These are phyloP conservation scores for Cyclophora albipunctata DNA, from an alignment of 2,888 invertebrate species.

Conservation along the genomic window DNA sequence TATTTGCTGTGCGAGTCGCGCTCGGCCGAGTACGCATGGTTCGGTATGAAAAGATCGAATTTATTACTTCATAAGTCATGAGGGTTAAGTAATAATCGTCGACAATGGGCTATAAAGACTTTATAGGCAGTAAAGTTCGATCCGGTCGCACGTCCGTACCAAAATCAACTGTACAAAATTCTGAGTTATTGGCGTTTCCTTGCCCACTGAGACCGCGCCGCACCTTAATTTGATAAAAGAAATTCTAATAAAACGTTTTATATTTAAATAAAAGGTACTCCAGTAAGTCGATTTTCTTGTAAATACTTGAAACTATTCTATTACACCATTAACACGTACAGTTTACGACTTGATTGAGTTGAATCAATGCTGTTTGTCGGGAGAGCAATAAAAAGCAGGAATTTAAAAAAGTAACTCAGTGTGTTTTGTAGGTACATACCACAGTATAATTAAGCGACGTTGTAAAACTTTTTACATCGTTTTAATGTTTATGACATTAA, in stretches of 20 bases:
- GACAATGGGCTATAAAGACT: slow-evolving; percentile 73
- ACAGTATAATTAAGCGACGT: slow-evolving; percentile 34
- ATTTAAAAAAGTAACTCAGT: slow-evolving; percentile 33
- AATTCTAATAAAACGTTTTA: slow-evolving; percentile 28
- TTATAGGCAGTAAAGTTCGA: slow-evolving; percentile 73
- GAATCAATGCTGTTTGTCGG: slow-evolving; percentile 35
- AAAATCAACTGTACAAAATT: slow-evolving; percentile 43
- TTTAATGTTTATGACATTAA: slow-evolving; percentile 36
- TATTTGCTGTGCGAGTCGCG: slow-evolving; percentile 31
- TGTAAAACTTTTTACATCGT: slow-evolving; percentile 34
- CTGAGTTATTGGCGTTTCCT: slow-evolving; percentile 31
- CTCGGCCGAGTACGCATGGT: slow-evolving; percentile 37
- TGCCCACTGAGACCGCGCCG: slow-evolving; percentile 29
- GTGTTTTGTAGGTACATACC: slow-evolving; percentile 25
- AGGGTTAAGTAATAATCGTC: slow-evolving; percentile 73
- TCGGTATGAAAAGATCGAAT: slow-evolving; percentile 62
- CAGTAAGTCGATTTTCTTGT: slow-evolving; percentile 24
- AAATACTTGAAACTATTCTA: slow-evolving; percentile 28
- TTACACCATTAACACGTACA: slow-evolving; percentile 34
- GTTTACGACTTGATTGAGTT: slow-evolving; percentile 37
- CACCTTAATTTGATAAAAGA: slow-evolving; percentile 32
- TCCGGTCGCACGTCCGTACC: slow-evolving; percentile 50
- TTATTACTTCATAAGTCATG: slow-evolving; percentile 74
- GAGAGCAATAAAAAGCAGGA: slow-evolving; percentile 31
- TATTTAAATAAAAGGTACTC: slow-evolving; percentile 31